A percentile compares a stretch with the other conserved stretches of the same genome.
Evolutionary conservation across 2,888 invertebrate genomes (phyloP).

Genomic region (Drosophila gaucha): DNA sequence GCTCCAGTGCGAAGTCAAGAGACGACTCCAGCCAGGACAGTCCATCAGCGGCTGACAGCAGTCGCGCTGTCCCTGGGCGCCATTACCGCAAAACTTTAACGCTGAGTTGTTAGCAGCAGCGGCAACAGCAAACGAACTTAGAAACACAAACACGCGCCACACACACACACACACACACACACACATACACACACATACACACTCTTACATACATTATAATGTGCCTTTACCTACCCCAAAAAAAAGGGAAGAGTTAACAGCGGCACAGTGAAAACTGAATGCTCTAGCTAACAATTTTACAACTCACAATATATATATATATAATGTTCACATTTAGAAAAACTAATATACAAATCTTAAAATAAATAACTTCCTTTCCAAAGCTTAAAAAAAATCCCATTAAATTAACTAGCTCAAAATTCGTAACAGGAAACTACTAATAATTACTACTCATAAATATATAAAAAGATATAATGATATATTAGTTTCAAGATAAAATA

Average conservation of each 20-base stretch:
- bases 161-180: slow-evolving; percentile 30
- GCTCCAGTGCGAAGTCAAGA: slow-evolving; percentile 1
- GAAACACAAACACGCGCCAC: slow-evolving; percentile 73
- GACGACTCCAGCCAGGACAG: slow-evolving; percentile 48
- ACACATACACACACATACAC: slow-evolving; percentile 19
- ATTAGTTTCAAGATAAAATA: too few relatives aligned
- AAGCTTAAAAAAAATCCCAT: too few relatives aligned
- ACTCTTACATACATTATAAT: slow-evolving; percentile 14
- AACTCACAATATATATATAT: neutral
- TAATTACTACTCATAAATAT: too few relatives aligned
- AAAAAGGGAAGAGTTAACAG: neutral
- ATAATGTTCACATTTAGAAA: too few relatives aligned
- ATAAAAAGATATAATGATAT: too few relatives aligned
- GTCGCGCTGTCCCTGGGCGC: slow-evolving; percentile 67
- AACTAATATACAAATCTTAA: too few relatives aligned
- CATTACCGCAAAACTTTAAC: slow-evolving; percentile 79
- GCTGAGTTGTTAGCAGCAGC: slow-evolving; percentile 68
- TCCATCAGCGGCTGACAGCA: slow-evolving; percentile 62
- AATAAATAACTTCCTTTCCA: too few relatives aligned
- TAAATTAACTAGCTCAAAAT: too few relatives aligned
- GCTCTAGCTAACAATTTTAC: neutral
- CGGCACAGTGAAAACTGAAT: neutral
- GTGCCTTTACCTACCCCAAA: slow-evolving; percentile 33
- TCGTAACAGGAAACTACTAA: too few relatives aligned
- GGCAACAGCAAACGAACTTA: slow-evolving; percentile 67